Evolutionary conservation across 2,797 vertebrate species (phyloP).

Genomic region (Chloroceryle amazona): DNA sequence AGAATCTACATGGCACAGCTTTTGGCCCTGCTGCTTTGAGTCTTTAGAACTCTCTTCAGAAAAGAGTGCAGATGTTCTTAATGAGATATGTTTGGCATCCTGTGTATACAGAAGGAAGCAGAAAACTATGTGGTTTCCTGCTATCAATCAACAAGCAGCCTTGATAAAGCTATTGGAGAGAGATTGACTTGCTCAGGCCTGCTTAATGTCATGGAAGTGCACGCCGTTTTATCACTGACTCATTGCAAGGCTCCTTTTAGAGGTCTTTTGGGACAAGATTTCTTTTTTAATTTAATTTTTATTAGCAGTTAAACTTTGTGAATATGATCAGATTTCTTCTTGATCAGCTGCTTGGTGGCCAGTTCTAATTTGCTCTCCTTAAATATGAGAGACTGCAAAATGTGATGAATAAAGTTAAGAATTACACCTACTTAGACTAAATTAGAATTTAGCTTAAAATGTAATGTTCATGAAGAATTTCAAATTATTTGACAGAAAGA

Average conservation of each 20-base stretch:
- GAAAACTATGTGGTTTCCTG: constrained; percentile 45
- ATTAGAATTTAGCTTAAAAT: background rate
- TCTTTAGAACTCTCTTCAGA: background rate
- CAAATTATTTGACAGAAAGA: background rate
- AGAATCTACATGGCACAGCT: background rate
- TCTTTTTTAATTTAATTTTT: background rate
- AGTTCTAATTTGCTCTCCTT: background rate
- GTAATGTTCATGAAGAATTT: background rate
- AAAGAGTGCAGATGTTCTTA: constrained; percentile 36
- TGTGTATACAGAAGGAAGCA: constrained; percentile 37
- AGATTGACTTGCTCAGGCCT: background rate
- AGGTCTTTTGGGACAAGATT: background rate
- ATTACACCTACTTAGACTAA: background rate
- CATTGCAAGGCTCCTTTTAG: background rate
- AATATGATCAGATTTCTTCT: background rate
- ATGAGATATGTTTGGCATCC: constrained; percentile 50
- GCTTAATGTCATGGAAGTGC: constrained; percentile 1
- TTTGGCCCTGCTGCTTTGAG: background rate
- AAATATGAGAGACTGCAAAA: background rate
- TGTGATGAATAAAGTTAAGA: background rate
- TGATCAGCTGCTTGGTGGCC: background rate
- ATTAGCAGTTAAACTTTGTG: background rate
- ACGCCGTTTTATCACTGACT: constrained; percentile 3
- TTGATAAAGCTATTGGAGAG: constrained; percentile 15
- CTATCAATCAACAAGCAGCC: constrained; percentile 7